phyloP scores from a whole-genome alignment of 1,140 invertebrate species.

The Philaenus spumarius region DNA sequence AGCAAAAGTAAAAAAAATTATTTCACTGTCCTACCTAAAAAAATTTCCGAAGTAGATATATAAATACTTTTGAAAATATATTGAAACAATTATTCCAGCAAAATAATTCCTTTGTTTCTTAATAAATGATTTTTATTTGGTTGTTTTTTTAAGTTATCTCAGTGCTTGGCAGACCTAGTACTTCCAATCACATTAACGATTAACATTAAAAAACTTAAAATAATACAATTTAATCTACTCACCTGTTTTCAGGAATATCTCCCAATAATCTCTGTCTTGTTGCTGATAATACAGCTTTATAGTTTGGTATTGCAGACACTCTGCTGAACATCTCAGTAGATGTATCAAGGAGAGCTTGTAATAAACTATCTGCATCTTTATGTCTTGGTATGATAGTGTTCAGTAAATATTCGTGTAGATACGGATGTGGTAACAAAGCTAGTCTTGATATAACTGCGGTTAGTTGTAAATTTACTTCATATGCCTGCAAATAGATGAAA shows the following conservation, averaged over 20 bases:
- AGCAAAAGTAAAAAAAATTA: no score
- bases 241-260: conserved; percentile 15
- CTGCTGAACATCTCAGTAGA: conserved; percentile 38
- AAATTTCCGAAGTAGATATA: no score
- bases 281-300: conserved; percentile 14
- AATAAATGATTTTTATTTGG: no score
- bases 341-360: conserved; percentile 56
- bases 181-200: no score
- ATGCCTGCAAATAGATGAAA: conserved; percentile 55
- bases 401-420: conserved; percentile 72
- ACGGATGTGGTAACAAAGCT: conserved; percentile 66
- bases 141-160: no score
- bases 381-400: conserved; percentile 59
- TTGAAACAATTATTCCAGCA: no score
- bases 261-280: conserved; percentile 17
- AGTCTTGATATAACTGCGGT: conserved; percentile 68
- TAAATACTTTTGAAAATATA: no score
- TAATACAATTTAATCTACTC: no score
- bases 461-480: conserved; percentile 71
- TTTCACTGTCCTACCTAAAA: no score
- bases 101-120: no score
- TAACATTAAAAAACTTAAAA: no score
- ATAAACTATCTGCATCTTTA: conserved; percentile 54
- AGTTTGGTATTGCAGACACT: conserved; percentile 29
- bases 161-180: no score